Base-by-base conservation (phyloP, 2,113 vertebrate species). In the Lepus americanus region DNA sequence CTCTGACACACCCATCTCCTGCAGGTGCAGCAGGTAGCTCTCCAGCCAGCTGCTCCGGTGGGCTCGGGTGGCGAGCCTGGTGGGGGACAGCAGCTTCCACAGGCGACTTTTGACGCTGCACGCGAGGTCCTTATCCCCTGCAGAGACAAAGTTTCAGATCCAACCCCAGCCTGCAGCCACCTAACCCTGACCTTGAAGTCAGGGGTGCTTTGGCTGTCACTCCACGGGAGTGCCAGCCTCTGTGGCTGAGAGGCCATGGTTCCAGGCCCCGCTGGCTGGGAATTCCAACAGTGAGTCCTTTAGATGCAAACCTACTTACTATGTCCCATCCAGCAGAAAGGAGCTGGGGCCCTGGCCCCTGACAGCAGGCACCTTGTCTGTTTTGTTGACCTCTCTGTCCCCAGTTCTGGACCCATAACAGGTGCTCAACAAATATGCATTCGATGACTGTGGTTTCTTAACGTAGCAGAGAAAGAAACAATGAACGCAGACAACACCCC, bases 11-110 rank as follows among this genome's bases (percentile, higher is more conserved):
- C 98, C 99, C 9, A 98, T 96, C 64, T 98, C 97, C 89, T 97
- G 95, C 27, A 98, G 98, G 66, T 98, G 97, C 67, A 16, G 93
- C 81, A 98, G 97, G 98, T 99, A 99, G 69, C 92, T 97, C 16
- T 98, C 97, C 49, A 99, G 95, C 99, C 99, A 99, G 9, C 88
- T 73, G 96, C 98, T 99, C 19, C 95, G 96, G 0, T 97, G 97
- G 0, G 93, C 97, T 53, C 95, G 96, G 29, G 95, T 27, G 17
- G 97, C 96, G 89, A 97, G 90, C 36, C 97, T 98, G 16, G 97
- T 93, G 2, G 97, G 95, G 74, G 98, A 93, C 83, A 98, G 72
- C 73, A 98, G 96, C 39, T 98, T 97, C 98, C 98, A 98, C 77
- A 99, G 98, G 12, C 16, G 97, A 33, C 93, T 81, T 53, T 98